Evolutionary conservation across 2,797 vertebrate species (phyloP).

Genomic region (Rhinatrema bivittatum): DNA sequence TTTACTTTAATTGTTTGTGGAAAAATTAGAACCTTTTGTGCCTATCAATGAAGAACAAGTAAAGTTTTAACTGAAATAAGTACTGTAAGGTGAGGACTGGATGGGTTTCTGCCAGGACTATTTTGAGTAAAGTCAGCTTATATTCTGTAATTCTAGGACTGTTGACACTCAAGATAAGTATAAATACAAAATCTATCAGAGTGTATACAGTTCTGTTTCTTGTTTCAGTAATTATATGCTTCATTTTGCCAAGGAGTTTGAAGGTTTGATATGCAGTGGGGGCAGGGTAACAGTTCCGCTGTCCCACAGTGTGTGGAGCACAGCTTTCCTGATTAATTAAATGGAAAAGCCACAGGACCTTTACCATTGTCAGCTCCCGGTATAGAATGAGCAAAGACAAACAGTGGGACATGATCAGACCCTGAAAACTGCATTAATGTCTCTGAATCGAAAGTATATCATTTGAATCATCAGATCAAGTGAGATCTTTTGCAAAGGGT

Average conservation of each 20-base stretch:
- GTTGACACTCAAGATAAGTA: slow-evolving; percentile 7
- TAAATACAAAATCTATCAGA: slow-evolving; percentile 5
- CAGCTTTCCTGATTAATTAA: slow-evolving; percentile 15
- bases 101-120: no score
- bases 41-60: no score
- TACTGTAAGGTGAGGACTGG: no score
- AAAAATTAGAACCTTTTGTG: no score
- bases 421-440: background rate
- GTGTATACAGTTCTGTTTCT: slow-evolving; percentile 13
- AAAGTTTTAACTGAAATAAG: no score
- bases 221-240: background rate
- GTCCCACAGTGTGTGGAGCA: slow-evolving; percentile 2
- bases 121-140: no score
- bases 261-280: slow-evolving; percentile 8
- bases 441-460: no score
- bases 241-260: slow-evolving; percentile 1
- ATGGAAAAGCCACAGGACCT: slow-evolving; percentile 13
- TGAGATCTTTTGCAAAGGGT: no score
- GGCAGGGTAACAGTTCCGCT: slow-evolving; percentile 9
- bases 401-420: slow-evolving; percentile 3
- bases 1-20: no score
- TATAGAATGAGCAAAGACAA: background rate
- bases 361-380: slow-evolving; percentile 8
- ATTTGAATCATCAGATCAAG: no score
- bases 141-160: no score